These are phyloP conservation scores for Eueides isabella DNA, from an alignment of 1,140 invertebrate genomes.

Conservation along the genomic window DNA sequence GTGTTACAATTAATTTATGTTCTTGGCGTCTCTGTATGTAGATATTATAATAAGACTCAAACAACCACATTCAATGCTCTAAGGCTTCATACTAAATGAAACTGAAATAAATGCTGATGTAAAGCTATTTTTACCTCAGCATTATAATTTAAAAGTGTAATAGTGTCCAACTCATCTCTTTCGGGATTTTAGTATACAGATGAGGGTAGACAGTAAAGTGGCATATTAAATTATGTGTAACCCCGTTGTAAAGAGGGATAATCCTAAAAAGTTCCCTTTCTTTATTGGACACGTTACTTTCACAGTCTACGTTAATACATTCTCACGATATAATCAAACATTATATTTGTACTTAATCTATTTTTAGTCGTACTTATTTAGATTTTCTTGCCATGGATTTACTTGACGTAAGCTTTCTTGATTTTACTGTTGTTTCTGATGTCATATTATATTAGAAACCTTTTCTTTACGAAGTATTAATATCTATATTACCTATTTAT, in stretches of 20 bases:
- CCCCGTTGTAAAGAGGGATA: conserved; percentile 58
- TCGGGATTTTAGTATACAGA: conserved; percentile 38
- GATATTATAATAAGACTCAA: too few relatives aligned
- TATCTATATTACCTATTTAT: too few relatives aligned
- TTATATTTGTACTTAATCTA: neutral
- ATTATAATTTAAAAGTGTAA: conserved; percentile 10
- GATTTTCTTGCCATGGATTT: neutral
- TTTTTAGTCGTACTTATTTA: neutral
- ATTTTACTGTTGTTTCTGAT: too few relatives aligned
- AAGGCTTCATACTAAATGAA: too few relatives aligned
- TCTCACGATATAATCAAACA: neutral
- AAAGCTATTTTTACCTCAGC: neutral
- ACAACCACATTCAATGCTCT: too few relatives aligned
- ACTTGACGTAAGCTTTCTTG: too few relatives aligned
- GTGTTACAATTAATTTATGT: too few relatives aligned
- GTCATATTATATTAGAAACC: too few relatives aligned
- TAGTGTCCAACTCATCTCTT: conserved; percentile 16
- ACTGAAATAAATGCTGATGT: neutral
- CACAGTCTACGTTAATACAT: conserved; percentile 3
- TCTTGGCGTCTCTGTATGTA: too few relatives aligned
- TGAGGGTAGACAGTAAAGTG: conserved; percentile 63
- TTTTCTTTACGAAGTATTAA: too few relatives aligned
- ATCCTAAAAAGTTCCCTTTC: conserved; percentile 57
- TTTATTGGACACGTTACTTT: conserved; percentile 51
- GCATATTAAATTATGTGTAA: conserved; percentile 68